Conservation (phyloP, 2,797 vertebrate genomes). For the Chaenodraco wilsoni region DNA sequence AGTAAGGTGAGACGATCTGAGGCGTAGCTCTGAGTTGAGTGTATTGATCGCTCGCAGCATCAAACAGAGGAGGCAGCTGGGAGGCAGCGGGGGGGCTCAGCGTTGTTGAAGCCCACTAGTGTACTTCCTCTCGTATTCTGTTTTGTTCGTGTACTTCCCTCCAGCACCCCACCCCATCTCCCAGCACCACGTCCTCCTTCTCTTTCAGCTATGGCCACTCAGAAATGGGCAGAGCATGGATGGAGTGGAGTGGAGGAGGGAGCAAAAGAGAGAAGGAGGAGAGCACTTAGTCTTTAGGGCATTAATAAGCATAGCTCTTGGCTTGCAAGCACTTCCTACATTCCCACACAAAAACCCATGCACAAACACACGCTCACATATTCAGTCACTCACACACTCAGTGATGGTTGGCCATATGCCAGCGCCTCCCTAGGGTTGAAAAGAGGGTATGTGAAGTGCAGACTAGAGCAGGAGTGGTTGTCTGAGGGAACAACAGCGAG, state of each 20-base stretch:
- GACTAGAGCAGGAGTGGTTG: constrained; percentile 71
- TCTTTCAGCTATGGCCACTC: constrained; percentile 66
- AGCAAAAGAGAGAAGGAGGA: constrained; percentile 63
- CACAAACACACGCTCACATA: constrained; percentile 55
- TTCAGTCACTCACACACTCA: constrained; percentile 51
- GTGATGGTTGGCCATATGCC: constrained; percentile 71
- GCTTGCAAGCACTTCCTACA: constrained; percentile 68
- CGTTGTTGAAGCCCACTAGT: constrained; percentile 53
- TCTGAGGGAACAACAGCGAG: constrained; percentile 68
- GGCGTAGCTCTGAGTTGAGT: constrained; percentile 47
- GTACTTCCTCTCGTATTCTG: constrained; percentile 64
- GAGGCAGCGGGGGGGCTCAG: constrained; percentile 59
- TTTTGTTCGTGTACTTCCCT: constrained; percentile 58
- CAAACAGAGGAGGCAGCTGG: constrained; percentile 73
- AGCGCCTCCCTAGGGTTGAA: constrained; percentile 75
- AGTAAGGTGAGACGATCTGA: constrained; percentile 41
- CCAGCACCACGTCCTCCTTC: constrained; percentile 28
- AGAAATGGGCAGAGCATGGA: constrained; percentile 53
- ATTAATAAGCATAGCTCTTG: constrained; percentile 83
- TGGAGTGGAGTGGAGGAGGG: constrained; percentile 63
- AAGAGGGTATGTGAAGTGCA: constrained; percentile 76
- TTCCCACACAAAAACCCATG: constrained; percentile 69
- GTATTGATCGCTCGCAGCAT: constrained; percentile 72
- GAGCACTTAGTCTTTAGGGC: constrained; percentile 77
- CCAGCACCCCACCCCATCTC: constrained; percentile 24